Evolutionary conservation across 2,797 vertebrate species (phyloP).

Genomic region (Labeo calbasu): DNA sequence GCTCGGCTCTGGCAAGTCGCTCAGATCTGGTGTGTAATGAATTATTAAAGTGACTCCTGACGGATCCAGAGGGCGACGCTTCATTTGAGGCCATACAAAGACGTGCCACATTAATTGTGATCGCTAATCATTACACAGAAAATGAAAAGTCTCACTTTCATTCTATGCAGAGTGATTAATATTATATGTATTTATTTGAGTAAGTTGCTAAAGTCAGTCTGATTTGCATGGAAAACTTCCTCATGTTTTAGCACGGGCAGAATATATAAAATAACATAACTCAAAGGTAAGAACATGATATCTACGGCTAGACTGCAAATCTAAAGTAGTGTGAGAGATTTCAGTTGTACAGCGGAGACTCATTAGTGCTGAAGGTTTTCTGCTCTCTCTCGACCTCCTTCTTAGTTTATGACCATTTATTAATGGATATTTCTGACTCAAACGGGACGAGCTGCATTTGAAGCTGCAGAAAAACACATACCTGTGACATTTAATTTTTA

Average conservation of each 20-base stretch:
- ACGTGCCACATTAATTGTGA: neutral
- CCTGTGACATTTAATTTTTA: neutral
- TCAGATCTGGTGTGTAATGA: slow-evolving; percentile 48
- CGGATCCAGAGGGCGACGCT: neutral
- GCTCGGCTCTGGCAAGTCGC: slow-evolving; percentile 22
- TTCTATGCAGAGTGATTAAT: neutral
- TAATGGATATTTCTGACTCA: neutral
- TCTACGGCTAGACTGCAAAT: neutral
- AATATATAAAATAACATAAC: neutral
- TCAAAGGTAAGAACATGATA: neutral
- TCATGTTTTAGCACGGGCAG: neutral
- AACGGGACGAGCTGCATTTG: neutral
- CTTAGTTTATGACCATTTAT: neutral
- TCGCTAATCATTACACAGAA: neutral
- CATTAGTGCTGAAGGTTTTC: neutral
- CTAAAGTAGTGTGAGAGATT: neutral
- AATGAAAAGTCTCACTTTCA: neutral
- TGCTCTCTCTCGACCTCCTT: neutral
- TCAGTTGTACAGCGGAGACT: neutral
- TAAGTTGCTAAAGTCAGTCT: neutral
- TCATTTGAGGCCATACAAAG: slow-evolving; percentile 11
- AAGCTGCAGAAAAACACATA: neutral
- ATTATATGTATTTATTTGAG: neutral
- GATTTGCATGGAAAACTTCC: neutral
- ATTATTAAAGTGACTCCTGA: slow-evolving; percentile 52